Conservation (phyloP, 2,113 vertebrate genomes). For the Takifugu bimaculatus region DNA sequence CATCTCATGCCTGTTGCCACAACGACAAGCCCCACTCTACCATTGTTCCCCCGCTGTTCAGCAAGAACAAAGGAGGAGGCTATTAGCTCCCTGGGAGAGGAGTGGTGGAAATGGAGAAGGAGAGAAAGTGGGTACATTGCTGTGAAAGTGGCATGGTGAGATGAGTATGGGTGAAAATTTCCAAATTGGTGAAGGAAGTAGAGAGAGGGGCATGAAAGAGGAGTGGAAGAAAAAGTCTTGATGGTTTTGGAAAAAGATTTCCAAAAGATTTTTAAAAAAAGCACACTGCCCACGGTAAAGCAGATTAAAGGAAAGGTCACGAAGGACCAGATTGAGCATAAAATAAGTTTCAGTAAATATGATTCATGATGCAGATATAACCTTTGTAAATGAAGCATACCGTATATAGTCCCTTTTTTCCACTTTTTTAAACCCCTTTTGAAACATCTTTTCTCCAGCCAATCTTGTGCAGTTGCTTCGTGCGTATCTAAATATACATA, state of each 20-base stretch:
- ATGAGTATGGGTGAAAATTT: constrained; percentile 46
- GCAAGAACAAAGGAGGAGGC: constrained; percentile 72
- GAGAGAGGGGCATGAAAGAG: constrained; percentile 23
- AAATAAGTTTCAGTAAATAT: constrained; percentile 36
- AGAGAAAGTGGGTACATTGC: constrained; percentile 43
- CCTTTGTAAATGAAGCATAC: constrained; percentile 22
- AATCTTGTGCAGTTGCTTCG: constrained; percentile 16
- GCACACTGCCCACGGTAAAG: constrained; percentile 23
- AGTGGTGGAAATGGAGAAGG: constrained; percentile 66
- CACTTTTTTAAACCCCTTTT: background rate
- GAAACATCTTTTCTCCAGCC: background rate
- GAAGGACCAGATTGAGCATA: constrained; percentile 12
- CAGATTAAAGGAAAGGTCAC: constrained; percentile 37
- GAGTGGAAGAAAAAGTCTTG: constrained; percentile 25
- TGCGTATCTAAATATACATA: constrained; percentile 2
- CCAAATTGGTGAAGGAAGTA: constrained; percentile 37
- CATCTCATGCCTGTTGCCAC: constrained; percentile 72
- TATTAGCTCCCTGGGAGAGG: constrained; percentile 69
- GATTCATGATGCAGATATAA: constrained; percentile 37
- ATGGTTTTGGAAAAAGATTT: constrained; percentile 22
- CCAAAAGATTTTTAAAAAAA: constrained; percentile 13
- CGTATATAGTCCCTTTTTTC: constrained; percentile 25
- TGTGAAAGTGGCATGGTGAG: constrained; percentile 52
- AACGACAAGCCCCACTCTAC: constrained; percentile 69
- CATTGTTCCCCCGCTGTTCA: constrained; percentile 71